Conservation (phyloP, 92 coral and sea anemone genomes). For the Anthopleura xanthogrammica region DNA sequence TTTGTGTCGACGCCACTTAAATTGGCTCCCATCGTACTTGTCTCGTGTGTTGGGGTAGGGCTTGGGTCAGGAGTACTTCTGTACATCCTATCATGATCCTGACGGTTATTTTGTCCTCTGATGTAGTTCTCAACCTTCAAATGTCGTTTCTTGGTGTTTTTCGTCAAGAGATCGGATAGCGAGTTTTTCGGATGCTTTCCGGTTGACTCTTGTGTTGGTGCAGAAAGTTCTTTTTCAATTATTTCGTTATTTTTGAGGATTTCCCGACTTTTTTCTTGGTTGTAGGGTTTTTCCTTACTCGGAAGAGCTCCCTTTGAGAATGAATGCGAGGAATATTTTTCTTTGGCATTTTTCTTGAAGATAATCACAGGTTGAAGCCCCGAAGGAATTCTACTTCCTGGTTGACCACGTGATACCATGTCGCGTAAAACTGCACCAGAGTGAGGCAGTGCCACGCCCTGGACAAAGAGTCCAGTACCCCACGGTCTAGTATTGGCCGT, state of each 20-base stretch:
- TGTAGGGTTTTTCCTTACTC: neutral
- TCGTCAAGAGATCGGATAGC: neutral
- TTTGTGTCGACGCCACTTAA: conserved; percentile 5
- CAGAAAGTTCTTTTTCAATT: neutral
- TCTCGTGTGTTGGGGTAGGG: neutral
- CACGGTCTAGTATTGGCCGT: conserved; percentile 79
- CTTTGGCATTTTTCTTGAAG: conserved; percentile 37
- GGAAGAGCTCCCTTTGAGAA: neutral
- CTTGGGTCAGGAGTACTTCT: no score
- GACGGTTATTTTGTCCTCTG: neutral
- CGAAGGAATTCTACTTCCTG: conserved; percentile 66
- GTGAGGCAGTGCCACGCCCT: conserved; percentile 87
- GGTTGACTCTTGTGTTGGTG: neutral
- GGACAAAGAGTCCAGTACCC: conserved; percentile 94
- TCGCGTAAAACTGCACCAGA: conserved; percentile 71
- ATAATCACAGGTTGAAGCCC: conserved; percentile 81
- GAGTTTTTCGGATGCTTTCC: neutral
- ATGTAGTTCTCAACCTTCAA: neutral
- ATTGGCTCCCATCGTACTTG: neutral
- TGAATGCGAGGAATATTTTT: neutral
- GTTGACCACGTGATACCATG: conserved; percentile 40
- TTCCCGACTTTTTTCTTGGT: neutral
- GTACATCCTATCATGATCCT: no score
- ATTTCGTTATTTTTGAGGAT: neutral
- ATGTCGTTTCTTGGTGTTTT: neutral